Evolutionary conservation across 2,888 invertebrate species (phyloP).

Genomic region (Lasius platythorax): DNA sequence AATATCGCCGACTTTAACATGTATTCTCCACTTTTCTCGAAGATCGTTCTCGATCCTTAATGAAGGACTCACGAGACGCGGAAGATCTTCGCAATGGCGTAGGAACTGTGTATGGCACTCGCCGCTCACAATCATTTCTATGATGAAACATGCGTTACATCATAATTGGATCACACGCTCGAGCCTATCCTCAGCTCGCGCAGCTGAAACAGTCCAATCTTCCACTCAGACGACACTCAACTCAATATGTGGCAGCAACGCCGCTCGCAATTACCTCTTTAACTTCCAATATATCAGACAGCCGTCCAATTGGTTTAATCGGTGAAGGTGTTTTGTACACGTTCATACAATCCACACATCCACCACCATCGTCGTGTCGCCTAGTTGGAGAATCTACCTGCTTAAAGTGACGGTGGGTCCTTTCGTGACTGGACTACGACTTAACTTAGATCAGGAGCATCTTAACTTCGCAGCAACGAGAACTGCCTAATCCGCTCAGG

Average conservation of each 20-base stretch:
- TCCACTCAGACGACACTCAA: slow-evolving; percentile 83
- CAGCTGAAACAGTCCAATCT: slow-evolving; percentile 80
- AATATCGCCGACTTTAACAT: background rate
- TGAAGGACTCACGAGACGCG: background rate
- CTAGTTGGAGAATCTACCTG: slow-evolving; percentile 35
- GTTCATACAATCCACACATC: slow-evolving; percentile 18
- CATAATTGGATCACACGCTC: slow-evolving; percentile 83
- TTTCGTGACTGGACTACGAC: slow-evolving; percentile 51
- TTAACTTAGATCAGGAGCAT: slow-evolving; percentile 46
- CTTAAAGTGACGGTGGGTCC: slow-evolving; percentile 37
- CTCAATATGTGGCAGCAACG: slow-evolving; percentile 76
- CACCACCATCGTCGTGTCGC: background rate
- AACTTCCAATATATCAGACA: slow-evolving; percentile 75
- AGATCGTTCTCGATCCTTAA: background rate
- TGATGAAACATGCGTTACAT: slow-evolving; percentile 77
- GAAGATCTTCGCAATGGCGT: slow-evolving; percentile 40
- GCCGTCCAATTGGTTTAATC: slow-evolving; percentile 76
- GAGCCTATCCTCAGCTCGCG: slow-evolving; percentile 74
- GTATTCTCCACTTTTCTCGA: background rate
- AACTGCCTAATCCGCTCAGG: slow-evolving; percentile 46
- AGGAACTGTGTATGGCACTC: slow-evolving; percentile 41
- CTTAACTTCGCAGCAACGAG: slow-evolving; percentile 35
- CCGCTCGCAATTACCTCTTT: slow-evolving; percentile 81
- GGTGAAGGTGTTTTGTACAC: slow-evolving; percentile 68
- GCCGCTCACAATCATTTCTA: slow-evolving; percentile 64